These are phyloP conservation scores for Ciconia nigra DNA, from an alignment of 2,797 vertebrate species.

Conservation along the genomic window DNA sequence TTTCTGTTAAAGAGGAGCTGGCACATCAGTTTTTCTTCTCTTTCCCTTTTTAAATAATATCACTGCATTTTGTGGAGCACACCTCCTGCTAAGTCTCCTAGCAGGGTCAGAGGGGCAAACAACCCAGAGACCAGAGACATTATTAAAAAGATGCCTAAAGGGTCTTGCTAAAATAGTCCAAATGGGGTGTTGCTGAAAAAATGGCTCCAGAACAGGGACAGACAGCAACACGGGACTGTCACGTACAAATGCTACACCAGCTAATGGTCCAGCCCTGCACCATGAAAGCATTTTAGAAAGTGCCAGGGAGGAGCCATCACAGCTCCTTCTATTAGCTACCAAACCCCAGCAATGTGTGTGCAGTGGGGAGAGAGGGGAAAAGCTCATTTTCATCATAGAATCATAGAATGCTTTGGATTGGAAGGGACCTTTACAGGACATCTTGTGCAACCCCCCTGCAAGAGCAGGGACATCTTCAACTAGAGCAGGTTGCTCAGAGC, in stretches of 20 bases:
- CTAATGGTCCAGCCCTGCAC: neutral
- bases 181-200: neutral
- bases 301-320: neutral
- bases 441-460: no score
- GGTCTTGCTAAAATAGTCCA: neutral
- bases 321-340: neutral
- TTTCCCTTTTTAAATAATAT: neutral
- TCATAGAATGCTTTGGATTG: no score
- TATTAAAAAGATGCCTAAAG: neutral
- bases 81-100: neutral
- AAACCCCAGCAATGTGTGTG: neutral
- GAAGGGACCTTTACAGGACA: no score
- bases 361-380: neutral
- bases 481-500: no score
- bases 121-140: neutral
- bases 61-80: neutral
- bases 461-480: no score
- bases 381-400: neutral
- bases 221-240: neutral
- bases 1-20: neutral
- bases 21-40: neutral
- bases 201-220: neutral
- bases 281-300: neutral
- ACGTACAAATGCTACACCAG: neutral
- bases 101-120: neutral